These are phyloP conservation scores for Sarcoramphus papa DNA, from an alignment of 2,797 vertebrate species.

Conservation along the genomic window DNA sequence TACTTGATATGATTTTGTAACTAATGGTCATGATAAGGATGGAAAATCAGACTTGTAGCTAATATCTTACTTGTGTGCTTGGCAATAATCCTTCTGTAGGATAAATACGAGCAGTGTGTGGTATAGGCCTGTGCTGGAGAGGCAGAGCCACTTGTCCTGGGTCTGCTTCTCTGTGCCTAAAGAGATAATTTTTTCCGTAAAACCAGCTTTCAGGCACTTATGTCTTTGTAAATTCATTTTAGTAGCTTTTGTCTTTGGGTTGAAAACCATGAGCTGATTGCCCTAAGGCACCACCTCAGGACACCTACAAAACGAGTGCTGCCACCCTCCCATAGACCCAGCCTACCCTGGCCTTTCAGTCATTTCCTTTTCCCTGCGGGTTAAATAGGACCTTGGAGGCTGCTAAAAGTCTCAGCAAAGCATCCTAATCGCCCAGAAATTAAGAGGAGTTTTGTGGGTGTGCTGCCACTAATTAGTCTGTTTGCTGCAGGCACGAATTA, in stretches of 20 bases:
- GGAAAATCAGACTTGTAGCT: background rate
- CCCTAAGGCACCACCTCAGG: background rate
- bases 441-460: background rate
- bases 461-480: background rate
- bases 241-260: background rate
- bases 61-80: background rate
- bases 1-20: background rate
- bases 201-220: background rate
- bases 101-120: rapidly evolving
- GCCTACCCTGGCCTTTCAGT: rapidly evolving
- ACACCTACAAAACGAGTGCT: background rate
- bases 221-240: background rate
- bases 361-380: background rate
- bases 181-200: background rate
- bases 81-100: background rate
- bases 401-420: background rate
- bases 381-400: background rate
- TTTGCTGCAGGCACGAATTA: background rate
- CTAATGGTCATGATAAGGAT: background rate
- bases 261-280: background rate
- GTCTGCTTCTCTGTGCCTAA: background rate
- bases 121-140: background rate
- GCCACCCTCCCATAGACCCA: background rate
- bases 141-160: background rate
- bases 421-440: background rate